Percentiles rank a stretch among this genome's conserved stretches.
Conservation (phyloP, 1,140 invertebrate species). For the Sinonovacula constricta region DNA sequence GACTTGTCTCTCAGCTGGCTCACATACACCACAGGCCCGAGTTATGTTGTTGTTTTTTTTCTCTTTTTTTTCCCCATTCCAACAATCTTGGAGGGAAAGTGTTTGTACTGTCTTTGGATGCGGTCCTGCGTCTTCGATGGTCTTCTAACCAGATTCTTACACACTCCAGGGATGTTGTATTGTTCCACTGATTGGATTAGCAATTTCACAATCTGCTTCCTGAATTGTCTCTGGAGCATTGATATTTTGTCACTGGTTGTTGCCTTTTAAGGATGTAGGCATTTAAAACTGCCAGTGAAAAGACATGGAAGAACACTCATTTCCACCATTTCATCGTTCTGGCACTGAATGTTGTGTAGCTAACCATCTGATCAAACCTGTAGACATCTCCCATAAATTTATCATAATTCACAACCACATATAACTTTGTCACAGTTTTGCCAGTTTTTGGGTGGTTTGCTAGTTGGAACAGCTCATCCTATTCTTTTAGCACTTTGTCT, state of each 20-base stretch:
- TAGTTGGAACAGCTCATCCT: not conserved
- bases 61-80: too few species aligned
- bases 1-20: constrained; percentile 4
- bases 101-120: not conserved
- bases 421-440: not conserved
- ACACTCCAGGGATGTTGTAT: too few species aligned
- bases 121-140: not conserved
- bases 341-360: not conserved
- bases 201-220: not conserved
- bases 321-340: constrained; percentile 45
- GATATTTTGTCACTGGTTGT: not conserved
- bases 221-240: not conserved
- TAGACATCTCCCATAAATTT: constrained; percentile 36
- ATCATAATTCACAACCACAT: constrained; percentile 15
- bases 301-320: constrained; percentile 37
- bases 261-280: constrained; percentile 22
- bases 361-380: constrained; percentile 39
- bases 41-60: not conserved
- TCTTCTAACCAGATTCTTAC: not conserved
- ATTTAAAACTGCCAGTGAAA: constrained; percentile 10
- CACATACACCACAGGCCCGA: constrained; percentile 8
- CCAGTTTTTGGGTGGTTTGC: not conserved
- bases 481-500: constrained; percentile 13
- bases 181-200: not conserved
- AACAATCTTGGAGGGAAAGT: not conserved